Base-by-base conservation (phyloP, 2,113 vertebrate genomes). In the Microcebus lehilahytsara region DNA sequence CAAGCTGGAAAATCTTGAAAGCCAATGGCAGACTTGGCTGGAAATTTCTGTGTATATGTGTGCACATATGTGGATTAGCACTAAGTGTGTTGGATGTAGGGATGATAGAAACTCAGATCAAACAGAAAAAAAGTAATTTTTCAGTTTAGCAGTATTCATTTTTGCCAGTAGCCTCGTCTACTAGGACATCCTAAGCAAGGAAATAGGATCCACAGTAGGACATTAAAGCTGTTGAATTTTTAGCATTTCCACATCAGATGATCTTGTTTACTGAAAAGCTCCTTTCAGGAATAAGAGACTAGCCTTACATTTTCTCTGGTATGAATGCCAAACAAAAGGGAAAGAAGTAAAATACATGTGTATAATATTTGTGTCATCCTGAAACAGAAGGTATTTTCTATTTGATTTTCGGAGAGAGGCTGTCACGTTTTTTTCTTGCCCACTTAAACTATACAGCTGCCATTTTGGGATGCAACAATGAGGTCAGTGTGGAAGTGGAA, bases 381-480 rank as follows among this genome's bases (percentile, higher is more conserved):
- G 34, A 80, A 93, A 64, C 30, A 62, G n/a, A 84, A 85, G 4
- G 7, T 37, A 56, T 84, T 85, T 86, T 40, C 46, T 46, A 25
- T 62, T 75, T 67, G 10, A 40, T 74, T 94, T 97, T 96, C 9
- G 51, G 74, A 93, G 77, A 89, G 60, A 87, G 81, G 40, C 30
- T 67, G 74, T 56, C 49, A 32, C 34, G 23, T 23, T 77, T 89
- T 89, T 91, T 71, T 75, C 53, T 89, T 66, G 17, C 58, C 83
- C 3, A 6, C 51, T 93, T 37, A 37, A 14, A 62, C 89, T 17
- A 34, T 83, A 72, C 91, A 96, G 89, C 69, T 97, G 93, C 86
- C 79, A 87, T 96, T 97, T 97, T 56, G 84, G 69, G 51, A 42
- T 79, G 6, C 46, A 81, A 97, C 92, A 97, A 95, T 74, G 80